Conservation (phyloP, 1,140 invertebrate genomes). For the Drosophila ananassae region DNA sequence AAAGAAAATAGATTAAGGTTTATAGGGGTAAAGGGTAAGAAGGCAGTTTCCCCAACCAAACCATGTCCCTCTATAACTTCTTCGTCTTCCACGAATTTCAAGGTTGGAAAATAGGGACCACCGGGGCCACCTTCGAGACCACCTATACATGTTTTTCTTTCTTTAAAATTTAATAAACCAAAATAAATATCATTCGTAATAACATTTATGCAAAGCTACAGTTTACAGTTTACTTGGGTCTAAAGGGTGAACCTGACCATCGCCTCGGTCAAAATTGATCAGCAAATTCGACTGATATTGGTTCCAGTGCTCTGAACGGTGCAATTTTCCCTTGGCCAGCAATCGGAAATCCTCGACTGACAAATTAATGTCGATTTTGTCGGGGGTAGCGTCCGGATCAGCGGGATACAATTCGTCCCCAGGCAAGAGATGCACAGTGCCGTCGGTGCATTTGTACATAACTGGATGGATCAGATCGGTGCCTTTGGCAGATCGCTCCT, state of each 20-base stretch:
- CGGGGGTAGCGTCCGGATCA: slow-evolving; percentile 55
- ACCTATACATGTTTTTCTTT: no score
- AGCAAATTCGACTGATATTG: slow-evolving; percentile 46
- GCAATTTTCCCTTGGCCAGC: slow-evolving; percentile 55
- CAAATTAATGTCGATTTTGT: slow-evolving; percentile 50
- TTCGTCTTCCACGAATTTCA: no score
- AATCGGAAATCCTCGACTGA: slow-evolving; percentile 64
- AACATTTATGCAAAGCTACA: slow-evolving; percentile 9
- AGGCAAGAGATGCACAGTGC: slow-evolving; percentile 75
- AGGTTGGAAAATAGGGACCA: no score
- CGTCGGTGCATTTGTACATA: slow-evolving; percentile 79
- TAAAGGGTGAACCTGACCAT: slow-evolving; percentile 70
- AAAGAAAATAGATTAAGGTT: no score
- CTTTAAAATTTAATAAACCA: no score
- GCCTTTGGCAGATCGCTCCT: slow-evolving; percentile 78
- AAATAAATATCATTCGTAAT: not conserved
- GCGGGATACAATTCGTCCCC: slow-evolving; percentile 83
- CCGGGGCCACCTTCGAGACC: no score
- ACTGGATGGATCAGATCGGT: slow-evolving; percentile 84
- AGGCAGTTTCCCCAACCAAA: no score
- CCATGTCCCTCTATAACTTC: no score
- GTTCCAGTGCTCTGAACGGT: slow-evolving; percentile 70
- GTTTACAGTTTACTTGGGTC: slow-evolving; percentile 34
- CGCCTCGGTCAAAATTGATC: slow-evolving; percentile 55
- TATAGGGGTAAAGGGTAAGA: no score